A percentile compares a stretch with the other conserved stretches of the same genome.
Evolutionary conservation across 2,113 vertebrate species (phyloP).

Genomic region (Solea solea): DNA sequence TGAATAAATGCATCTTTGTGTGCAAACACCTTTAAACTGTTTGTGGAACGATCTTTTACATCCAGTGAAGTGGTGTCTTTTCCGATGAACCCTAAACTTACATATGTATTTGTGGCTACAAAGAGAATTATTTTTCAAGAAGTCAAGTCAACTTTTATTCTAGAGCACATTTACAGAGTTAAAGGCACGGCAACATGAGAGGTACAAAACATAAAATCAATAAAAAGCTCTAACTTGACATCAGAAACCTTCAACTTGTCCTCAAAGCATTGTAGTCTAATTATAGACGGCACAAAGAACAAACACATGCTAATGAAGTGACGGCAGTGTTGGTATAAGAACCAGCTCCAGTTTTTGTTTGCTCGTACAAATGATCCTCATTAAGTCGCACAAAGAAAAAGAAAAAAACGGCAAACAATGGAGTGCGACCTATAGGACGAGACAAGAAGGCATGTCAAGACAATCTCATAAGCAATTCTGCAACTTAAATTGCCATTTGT

Average conservation of each 20-base stretch:
- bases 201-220: no score
- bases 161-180: no score
- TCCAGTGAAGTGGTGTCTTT: no score
- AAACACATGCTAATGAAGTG: slow-evolving; percentile 31
- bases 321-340: slow-evolving; percentile 37
- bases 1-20: no score
- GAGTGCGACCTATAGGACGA: not conserved
- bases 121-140: no score
- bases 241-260: slow-evolving; percentile 6
- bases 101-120: no score
- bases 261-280: slow-evolving; percentile 6
- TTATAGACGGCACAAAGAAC: slow-evolving; percentile 42
- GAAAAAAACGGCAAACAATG: slow-evolving; percentile 9
- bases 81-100: no score
- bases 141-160: no score
- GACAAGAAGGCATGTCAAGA: not conserved
- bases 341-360: slow-evolving; percentile 16
- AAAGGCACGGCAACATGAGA: no score
- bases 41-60: no score
- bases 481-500: slow-evolving; percentile 42
- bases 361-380: slow-evolving; percentile 28
- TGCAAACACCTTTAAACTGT: no score
- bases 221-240: not conserved
- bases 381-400: slow-evolving; percentile 15
- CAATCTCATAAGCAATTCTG: slow-evolving; percentile 7